Conservation (phyloP, 2,797 vertebrate species). For the Typhlichthys eigenmanni region DNA sequence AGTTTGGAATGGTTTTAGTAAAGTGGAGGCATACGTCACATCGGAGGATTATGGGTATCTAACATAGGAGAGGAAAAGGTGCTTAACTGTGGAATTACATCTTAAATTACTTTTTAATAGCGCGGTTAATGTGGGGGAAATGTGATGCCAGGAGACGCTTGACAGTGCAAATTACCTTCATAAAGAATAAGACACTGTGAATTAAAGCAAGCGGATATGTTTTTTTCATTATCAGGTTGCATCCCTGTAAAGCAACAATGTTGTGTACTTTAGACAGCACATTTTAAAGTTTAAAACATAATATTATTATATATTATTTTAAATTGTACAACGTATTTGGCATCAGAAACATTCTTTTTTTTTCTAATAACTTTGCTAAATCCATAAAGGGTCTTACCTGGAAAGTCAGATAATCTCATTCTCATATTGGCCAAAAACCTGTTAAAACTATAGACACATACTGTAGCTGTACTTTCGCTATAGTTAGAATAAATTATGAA, state of each 20-base stretch:
- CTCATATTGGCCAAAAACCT: too few species aligned
- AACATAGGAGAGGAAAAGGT: conserved; percentile 71
- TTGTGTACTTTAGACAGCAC: conserved; percentile 44
- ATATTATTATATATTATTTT: too few species aligned
- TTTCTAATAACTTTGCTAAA: too few species aligned
- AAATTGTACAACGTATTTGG: too few species aligned
- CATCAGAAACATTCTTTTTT: too few species aligned
- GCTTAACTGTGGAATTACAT: conserved; percentile 78
- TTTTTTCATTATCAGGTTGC: conserved; percentile 49
- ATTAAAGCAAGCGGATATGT: conserved; percentile 49
- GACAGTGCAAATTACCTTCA: conserved; percentile 69
- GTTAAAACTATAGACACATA: too few species aligned
- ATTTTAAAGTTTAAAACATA: conserved; percentile 17
- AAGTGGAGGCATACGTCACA: conserved; percentile 64
- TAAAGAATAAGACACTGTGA: conserved; percentile 66
- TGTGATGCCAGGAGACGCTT: conserved; percentile 64
- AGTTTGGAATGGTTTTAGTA: conserved; percentile 56
- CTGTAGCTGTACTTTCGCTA: too few species aligned
- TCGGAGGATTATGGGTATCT: conserved; percentile 66
- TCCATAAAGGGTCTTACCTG: too few species aligned
- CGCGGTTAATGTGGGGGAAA: conserved; percentile 79
- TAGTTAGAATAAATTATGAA: too few species aligned
- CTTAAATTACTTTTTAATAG: conserved; percentile 79
- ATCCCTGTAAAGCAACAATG: conserved; percentile 44
- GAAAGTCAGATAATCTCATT: too few species aligned